Conservation (phyloP, 1,140 invertebrate genomes). For the Drosophila orena region DNA sequence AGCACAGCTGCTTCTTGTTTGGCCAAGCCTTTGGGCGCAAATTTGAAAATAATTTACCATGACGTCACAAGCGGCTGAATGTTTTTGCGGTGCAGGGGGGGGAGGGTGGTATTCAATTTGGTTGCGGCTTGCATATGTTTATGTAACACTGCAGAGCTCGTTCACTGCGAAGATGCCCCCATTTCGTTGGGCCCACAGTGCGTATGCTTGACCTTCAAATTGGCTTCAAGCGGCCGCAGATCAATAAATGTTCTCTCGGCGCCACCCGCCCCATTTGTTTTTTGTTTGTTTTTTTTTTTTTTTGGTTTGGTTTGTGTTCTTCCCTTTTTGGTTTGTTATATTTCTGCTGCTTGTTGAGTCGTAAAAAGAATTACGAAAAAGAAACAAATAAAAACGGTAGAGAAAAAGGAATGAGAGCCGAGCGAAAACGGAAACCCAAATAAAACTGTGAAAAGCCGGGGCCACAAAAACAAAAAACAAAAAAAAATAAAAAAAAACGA, state of each 20-base stretch:
- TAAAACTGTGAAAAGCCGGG: conserved; percentile 62
- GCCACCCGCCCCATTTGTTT: conserved; percentile 3
- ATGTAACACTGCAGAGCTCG: conserved; percentile 51
- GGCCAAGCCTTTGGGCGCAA: conserved; percentile 74
- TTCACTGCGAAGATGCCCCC: background rate
- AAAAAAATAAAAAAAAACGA: conserved; percentile 22
- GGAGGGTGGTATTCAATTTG: too few species aligned
- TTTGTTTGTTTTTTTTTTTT: conserved; percentile 16
- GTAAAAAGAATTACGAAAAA: conserved; percentile 76
- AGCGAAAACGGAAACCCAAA: conserved; percentile 46
- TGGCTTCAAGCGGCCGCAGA: conserved; percentile 67
- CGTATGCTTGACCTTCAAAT: conserved; percentile 80
- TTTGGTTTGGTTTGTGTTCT: conserved; percentile 19
- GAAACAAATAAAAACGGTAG: conserved; percentile 48
- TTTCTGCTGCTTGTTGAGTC: conserved; percentile 77
- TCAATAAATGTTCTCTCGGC: conserved; percentile 58
- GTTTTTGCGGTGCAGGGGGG: too few species aligned
- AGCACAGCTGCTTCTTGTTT: conserved; percentile 47
- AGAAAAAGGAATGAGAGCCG: conserved; percentile 16
- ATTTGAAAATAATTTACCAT: conserved; percentile 81
- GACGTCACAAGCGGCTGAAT: conserved; percentile 53
- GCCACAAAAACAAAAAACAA: conserved; percentile 20
- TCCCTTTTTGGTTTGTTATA: conserved; percentile 29
- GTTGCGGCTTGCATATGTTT: conserved; percentile 46
- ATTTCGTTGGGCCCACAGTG: conserved; percentile 32